Percentiles rank a stretch among this genome's conserved stretches.
Evolutionary conservation across 2,113 vertebrate species (phyloP).

Genomic region (Scortum barcoo): DNA sequence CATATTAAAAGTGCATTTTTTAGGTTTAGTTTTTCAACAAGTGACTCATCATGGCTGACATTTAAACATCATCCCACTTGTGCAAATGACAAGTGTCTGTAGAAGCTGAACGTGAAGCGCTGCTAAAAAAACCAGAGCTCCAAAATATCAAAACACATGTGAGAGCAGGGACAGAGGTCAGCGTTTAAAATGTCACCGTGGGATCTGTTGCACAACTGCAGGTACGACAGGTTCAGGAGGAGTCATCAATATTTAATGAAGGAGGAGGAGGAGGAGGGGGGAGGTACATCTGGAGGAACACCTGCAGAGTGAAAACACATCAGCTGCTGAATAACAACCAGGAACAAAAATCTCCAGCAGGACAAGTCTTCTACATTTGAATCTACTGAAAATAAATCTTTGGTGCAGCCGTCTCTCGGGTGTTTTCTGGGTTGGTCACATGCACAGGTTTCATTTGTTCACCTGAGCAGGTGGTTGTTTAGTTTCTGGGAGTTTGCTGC

Average conservation of each 20-base stretch:
- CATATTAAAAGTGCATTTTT: constrained; percentile 3
- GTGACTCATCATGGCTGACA: constrained; percentile 31
- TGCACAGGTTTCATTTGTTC: background rate
- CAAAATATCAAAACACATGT: background rate
- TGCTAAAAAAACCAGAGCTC: background rate
- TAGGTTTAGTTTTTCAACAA: constrained; percentile 8
- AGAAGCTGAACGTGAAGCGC: background rate
- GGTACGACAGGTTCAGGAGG: background rate
- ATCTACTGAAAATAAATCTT: too few species aligned
- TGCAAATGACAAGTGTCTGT: constrained; percentile 10
- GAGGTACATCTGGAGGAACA: background rate
- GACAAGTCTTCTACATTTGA: too few species aligned
- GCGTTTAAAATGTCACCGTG: background rate
- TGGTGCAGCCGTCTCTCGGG: too few species aligned
- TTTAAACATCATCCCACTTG: constrained; percentile 34
- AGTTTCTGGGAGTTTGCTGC: too few species aligned
- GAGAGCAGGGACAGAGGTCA: background rate
- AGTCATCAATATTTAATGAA: background rate
- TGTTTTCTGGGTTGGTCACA: background rate
- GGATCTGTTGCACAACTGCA: background rate
- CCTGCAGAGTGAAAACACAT: background rate
- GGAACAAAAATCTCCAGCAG: too few species aligned
- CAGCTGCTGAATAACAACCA: background rate
- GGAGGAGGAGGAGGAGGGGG: too few species aligned
- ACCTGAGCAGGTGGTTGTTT: background rate